Base-by-base conservation (phyloP, 2,888 invertebrate species). In the Mechanitis messenoides region DNA sequence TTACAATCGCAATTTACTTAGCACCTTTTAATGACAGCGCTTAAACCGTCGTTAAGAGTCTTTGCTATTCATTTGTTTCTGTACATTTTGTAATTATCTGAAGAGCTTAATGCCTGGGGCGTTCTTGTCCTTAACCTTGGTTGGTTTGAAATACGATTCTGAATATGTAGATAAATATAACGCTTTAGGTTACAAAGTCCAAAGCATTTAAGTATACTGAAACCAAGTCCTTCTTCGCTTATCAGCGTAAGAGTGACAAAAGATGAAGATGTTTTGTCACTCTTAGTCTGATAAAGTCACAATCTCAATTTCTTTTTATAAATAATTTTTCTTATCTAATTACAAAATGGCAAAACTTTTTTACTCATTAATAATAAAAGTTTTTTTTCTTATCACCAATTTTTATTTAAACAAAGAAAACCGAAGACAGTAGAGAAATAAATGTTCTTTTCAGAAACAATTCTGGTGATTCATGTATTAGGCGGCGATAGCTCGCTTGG, bases 1-100 rank as follows among this genome's bases (percentile, higher is more conserved):
- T 62, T 61, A 64, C 56, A 64, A 64, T 67, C 45, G 59, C 61
- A 62, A 57, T 61, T 62, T 64, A 69, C 65, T 78, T 72, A 72
- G 72, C 71, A 62, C 63, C 56, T 66, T 69, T 69, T 64, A 64
- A 67, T 68, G 65, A 65, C 63, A 56, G 61, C 62, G 45, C 55
- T 65, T 61, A 62, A 61, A 60, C 61, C 59, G 61, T 54, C 61
- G 45, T 59, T 66, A 63, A 55, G 61, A 57, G 63, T 50, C 63
- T 61, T 57, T 59, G 58, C 61, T 66, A 66, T 59, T 62, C 59
- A 62, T 63, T 66, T 63, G 61, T 66, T 64, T 54, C 61, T 61
- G 61, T 59, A 61, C 61, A 55, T 66, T 66, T 63, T 59, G 61
- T 65, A 63, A 63, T 61, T 65, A 58, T 58, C 11, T 58, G 57